Percentiles rank a stretch among this genome's conserved stretches.
Evolutionary conservation across 2,797 vertebrate species (phyloP).

Genomic region (Vultur gryphus): DNA sequence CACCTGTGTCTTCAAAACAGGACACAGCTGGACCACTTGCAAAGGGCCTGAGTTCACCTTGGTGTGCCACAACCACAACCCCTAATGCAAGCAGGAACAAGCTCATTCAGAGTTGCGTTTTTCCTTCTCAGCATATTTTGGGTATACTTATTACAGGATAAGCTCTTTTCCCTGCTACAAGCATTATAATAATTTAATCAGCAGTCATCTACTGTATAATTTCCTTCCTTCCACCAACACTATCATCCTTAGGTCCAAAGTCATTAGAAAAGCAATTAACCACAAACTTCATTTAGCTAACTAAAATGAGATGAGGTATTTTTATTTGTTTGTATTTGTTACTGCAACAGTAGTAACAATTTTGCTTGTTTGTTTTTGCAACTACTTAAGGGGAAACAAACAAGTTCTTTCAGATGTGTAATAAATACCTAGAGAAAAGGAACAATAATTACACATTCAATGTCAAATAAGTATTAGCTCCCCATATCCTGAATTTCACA

Average conservation of each 20-base stretch:
- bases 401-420: neutral
- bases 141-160: neutral
- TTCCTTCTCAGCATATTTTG: neutral
- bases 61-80: neutral
- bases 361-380: neutral
- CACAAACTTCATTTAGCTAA: neutral
- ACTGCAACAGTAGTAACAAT: neutral
- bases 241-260: neutral
- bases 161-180: neutral
- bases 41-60: neutral
- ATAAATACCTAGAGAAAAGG: neutral
- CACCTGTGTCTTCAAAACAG: neutral
- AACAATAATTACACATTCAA: neutral
- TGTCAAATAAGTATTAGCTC: neutral
- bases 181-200: neutral
- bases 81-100: neutral
- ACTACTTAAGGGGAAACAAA: neutral
- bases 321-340: conserved; percentile 7
- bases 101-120: neutral
- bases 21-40: neutral
- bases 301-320: neutral
- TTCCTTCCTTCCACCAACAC: conserved; percentile 14
- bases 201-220: neutral
- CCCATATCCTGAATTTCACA: neutral
- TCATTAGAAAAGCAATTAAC: neutral